A percentile compares a stretch with the other conserved stretches of the same genome.
Evolutionary conservation across 2,888 invertebrate genomes (phyloP).

Genomic region (Leptopterna dolabrata): DNA sequence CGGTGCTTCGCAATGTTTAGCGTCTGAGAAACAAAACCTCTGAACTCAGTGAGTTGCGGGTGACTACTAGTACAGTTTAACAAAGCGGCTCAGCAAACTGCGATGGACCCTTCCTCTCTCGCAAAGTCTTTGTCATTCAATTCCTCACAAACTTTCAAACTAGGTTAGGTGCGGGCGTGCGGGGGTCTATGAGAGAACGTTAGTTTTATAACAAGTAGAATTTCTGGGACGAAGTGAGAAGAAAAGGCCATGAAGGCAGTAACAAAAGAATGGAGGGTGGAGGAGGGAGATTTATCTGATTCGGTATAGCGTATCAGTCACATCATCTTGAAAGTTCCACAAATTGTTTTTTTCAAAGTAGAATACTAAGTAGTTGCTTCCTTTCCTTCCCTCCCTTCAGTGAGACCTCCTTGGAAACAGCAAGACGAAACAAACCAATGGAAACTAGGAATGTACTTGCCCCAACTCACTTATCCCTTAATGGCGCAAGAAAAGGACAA

Average conservation of each 20-base stretch:
- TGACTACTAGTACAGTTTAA: slow-evolving; percentile 12
- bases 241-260: not conserved
- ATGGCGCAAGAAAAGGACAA: not conserved
- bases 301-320: slow-evolving; percentile 44
- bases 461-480: slow-evolving; percentile 1
- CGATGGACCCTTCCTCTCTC: slow-evolving; percentile 23
- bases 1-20: not conserved
- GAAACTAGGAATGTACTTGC: not conserved
- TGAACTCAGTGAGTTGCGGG: not conserved
- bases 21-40: not conserved
- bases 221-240: not conserved
- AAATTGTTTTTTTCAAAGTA: slow-evolving; percentile 39
- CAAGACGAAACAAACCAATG: slow-evolving; percentile 9
- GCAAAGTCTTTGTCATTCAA: slow-evolving; percentile 26
- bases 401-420: not conserved
- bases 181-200: not conserved
- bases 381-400: not conserved
- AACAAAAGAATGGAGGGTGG: too few species aligned
- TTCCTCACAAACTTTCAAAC: slow-evolving; percentile 35
- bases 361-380: slow-evolving; percentile 33
- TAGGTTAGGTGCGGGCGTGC: slow-evolving; percentile 22
- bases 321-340: slow-evolving; percentile 46
- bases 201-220: slow-evolving; percentile 43
- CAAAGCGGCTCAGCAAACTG: slow-evolving; percentile 31
- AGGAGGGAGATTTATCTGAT: slow-evolving; percentile 39